Evolutionary conservation across 2,888 invertebrate genomes (phyloP).

Genomic region (Caenorhabditis zanzibari): DNA sequence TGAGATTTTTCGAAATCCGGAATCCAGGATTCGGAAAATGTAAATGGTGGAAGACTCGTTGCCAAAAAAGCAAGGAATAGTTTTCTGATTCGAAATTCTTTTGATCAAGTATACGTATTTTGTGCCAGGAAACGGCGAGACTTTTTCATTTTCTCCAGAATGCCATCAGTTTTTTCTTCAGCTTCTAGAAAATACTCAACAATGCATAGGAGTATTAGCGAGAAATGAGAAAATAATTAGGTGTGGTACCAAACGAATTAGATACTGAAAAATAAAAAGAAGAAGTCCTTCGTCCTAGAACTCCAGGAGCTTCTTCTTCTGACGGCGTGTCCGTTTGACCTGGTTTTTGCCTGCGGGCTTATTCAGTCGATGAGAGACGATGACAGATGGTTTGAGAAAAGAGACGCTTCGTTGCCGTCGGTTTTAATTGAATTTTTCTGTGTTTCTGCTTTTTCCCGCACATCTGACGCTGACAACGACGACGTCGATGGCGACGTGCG

Average conservation of each 20-base stretch:
- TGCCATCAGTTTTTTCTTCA: background rate
- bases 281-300: conserved; percentile 30
- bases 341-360: conserved; percentile 56
- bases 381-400: conserved; percentile 54
- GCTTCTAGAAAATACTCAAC: conserved; percentile 40
- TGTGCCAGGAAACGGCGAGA: background rate
- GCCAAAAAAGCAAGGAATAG: background rate
- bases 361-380: conserved; percentile 30
- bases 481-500: conserved; percentile 29
- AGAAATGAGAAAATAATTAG: conserved; percentile 30
- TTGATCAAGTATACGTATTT: background rate
- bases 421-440: conserved; percentile 63
- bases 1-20: background rate
- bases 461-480: conserved; percentile 26
- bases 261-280: background rate
- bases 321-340: conserved; percentile 31
- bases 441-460: conserved; percentile 34
- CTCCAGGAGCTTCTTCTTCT: conserved; percentile 12
- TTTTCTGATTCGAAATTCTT: background rate
- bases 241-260: conserved; percentile 9
- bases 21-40: no score
- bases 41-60: background rate
- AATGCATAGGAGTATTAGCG: conserved; percentile 39
- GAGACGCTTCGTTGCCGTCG: conserved; percentile 2
- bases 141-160: background rate